These are phyloP conservation scores for Agrilus biguttatus DNA, from an alignment of 2,888 invertebrate genomes.

Conservation along the genomic window DNA sequence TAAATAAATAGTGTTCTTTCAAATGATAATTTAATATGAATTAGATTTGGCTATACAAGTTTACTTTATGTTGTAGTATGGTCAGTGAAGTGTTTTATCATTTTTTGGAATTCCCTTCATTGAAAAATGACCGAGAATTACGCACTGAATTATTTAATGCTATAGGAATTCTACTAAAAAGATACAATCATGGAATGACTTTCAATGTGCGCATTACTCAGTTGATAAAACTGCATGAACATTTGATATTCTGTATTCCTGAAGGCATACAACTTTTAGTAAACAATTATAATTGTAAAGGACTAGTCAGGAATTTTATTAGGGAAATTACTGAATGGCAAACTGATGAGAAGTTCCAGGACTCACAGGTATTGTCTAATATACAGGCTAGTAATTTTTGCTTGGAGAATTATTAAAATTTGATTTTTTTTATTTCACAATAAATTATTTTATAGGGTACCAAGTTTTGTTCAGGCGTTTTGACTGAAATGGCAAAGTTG, in stretches of 20 bases:
- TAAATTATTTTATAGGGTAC: conserved; percentile 16
- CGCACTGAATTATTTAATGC: conserved; percentile 64
- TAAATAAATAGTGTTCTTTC: conserved; percentile 43
- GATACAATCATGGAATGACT: conserved; percentile 68
- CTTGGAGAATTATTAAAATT: too few relatives aligned
- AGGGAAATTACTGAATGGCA: conserved; percentile 60
- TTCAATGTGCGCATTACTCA: conserved; percentile 60
- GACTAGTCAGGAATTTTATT: conserved; percentile 59
- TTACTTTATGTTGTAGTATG: conserved; percentile 35
- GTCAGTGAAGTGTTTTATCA: conserved; percentile 64
- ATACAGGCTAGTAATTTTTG: neutral
- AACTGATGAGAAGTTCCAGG: conserved; percentile 33
- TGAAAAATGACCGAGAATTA: conserved; percentile 45
- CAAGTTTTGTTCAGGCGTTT: conserved; percentile 19
- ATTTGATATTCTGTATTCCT: conserved; percentile 52
- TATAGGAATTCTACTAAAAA: conserved; percentile 65
- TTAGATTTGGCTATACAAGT: neutral
- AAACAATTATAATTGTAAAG: conserved; percentile 48
- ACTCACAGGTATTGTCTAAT: conserved; percentile 26
- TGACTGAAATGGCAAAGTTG: conserved; percentile 23
- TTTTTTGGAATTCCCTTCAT: conserved; percentile 44
- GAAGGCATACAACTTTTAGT: conserved; percentile 57
- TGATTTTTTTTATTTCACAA: neutral
- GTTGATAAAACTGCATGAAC: conserved; percentile 62
- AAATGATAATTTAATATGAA: too few relatives aligned